A percentile compares a stretch with the other conserved stretches of the same genome.
Conservation (phyloP, 2,888 invertebrate species). For the Germaria angustata region DNA sequence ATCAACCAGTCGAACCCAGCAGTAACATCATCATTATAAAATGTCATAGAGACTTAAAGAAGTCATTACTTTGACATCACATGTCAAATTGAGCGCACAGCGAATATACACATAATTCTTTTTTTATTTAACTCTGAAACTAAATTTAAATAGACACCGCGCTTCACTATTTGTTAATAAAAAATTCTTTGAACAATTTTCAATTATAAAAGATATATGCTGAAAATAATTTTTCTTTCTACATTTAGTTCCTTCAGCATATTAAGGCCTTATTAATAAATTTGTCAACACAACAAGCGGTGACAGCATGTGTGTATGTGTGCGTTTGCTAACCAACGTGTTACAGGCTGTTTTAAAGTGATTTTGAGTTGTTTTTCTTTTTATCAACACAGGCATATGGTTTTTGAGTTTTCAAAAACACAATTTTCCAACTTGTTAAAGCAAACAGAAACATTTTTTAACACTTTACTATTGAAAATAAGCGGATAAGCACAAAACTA, state of each 20-base stretch:
- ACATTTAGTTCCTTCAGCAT: slow-evolving; percentile 67
- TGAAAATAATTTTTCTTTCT: slow-evolving; percentile 31
- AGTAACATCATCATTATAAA: slow-evolving; percentile 67
- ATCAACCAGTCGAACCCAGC: slow-evolving; percentile 28
- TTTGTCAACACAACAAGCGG: slow-evolving; percentile 77
- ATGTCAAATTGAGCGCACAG: slow-evolving; percentile 74
- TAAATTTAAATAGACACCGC: slow-evolving; percentile 51
- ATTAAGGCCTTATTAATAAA: slow-evolving; percentile 79
- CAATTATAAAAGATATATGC: not conserved
- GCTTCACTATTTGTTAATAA: not conserved
- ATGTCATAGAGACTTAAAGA: slow-evolving; percentile 76
- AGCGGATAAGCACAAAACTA: not conserved
- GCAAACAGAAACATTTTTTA: slow-evolving; percentile 45
- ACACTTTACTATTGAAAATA: slow-evolving; percentile 30
- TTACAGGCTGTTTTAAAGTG: slow-evolving; percentile 2
- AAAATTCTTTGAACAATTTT: slow-evolving; percentile 27
- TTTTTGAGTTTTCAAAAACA: slow-evolving; percentile 20
- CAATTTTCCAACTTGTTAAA: slow-evolving; percentile 38
- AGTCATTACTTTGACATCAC: slow-evolving; percentile 79
- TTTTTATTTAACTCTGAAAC: not conserved
- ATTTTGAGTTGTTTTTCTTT: slow-evolving; percentile 17
- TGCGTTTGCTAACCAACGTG: not conserved
- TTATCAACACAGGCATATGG: slow-evolving; percentile 53
- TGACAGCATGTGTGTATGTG: slow-evolving; percentile 70
- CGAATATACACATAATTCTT: slow-evolving; percentile 20